Percentiles rank a stretch among this genome's conserved stretches.
Evolutionary conservation across 2,797 vertebrate species (phyloP).

Genomic region (Falco naumanni): DNA sequence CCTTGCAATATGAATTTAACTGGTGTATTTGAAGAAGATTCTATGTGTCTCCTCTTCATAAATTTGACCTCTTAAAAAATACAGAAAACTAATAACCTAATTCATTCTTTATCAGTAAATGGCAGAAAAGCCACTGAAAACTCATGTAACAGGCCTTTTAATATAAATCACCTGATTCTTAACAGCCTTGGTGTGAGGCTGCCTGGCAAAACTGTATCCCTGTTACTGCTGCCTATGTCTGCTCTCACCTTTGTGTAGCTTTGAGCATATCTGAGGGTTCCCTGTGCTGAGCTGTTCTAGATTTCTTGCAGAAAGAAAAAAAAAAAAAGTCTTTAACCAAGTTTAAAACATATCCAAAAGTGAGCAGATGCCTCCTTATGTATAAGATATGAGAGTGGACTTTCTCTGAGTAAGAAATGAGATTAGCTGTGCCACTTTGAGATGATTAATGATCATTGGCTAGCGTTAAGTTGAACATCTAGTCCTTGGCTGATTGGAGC

Average conservation of each 20-base stretch:
- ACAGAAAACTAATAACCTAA: background rate
- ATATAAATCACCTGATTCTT: background rate
- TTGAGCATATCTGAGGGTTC: background rate
- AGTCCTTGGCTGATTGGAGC: conserved; percentile 26
- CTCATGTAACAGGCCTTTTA: background rate
- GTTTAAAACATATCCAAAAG: background rate
- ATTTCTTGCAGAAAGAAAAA: background rate
- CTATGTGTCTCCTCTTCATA: background rate
- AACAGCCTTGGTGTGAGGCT: background rate
- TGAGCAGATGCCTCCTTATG: background rate
- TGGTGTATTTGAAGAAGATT: background rate
- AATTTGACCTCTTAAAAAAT: background rate
- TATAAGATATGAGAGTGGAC: background rate
- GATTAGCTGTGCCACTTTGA: conserved; percentile 32
- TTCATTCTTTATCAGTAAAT: background rate
- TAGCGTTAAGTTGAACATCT: conserved; percentile 21
- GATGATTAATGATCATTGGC: conserved; percentile 6
- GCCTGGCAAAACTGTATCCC: background rate
- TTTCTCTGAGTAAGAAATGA: background rate
- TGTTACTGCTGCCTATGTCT: background rate
- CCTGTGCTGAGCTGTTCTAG: background rate
- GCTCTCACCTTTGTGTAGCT: background rate
- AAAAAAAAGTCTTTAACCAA: background rate
- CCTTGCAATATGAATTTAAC: background rate
- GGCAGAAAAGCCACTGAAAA: background rate